Percentiles rank a stretch among this genome's conserved stretches.
These are phyloP conservation scores for Cremastobaeus sp. DNA, from an alignment of 2,888 invertebrate species.

Conservation along the genomic window DNA sequence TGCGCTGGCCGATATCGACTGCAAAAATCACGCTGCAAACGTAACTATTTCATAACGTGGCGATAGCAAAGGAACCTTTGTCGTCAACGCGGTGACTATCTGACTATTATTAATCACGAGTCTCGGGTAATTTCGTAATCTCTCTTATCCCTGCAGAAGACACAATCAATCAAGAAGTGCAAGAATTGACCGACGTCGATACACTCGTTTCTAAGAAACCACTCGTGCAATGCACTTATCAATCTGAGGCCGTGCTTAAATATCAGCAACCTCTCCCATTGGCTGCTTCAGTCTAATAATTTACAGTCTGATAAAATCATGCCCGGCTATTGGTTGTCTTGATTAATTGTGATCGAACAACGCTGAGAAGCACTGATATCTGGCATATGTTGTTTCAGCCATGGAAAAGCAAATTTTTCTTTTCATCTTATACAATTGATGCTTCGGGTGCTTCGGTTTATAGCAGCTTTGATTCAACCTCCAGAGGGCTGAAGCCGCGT, in stretches of 20 bases:
- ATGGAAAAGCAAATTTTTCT: slow-evolving; percentile 16
- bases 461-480: too few species aligned
- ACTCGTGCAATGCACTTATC: slow-evolving; percentile 34
- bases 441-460: too few species aligned
- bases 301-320: slow-evolving; percentile 53
- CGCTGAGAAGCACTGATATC: slow-evolving; percentile 20
- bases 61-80: neutral
- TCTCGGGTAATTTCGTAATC: slow-evolving; percentile 42
- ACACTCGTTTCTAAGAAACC: slow-evolving; percentile 44
- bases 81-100: slow-evolving; percentile 15
- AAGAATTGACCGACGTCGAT: slow-evolving; percentile 31
- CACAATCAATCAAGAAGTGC: slow-evolving; percentile 21
- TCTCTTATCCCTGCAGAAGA: slow-evolving; percentile 16
- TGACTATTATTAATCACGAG: slow-evolving; percentile 29
- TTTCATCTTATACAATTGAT: too few species aligned
- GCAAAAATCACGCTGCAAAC: neutral
- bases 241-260: slow-evolving; percentile 32
- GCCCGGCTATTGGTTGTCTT: slow-evolving; percentile 36
- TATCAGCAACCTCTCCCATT: slow-evolving; percentile 25
- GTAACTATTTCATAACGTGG: slow-evolving; percentile 17
- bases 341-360: slow-evolving; percentile 36
- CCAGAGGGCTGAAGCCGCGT: too few species aligned
- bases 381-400: slow-evolving; percentile 29
- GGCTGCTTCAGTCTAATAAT: slow-evolving; percentile 30
- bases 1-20: slow-evolving; percentile 11